Conservation (phyloP, 2,888 invertebrate species). For the Cinara cedri region DNA sequence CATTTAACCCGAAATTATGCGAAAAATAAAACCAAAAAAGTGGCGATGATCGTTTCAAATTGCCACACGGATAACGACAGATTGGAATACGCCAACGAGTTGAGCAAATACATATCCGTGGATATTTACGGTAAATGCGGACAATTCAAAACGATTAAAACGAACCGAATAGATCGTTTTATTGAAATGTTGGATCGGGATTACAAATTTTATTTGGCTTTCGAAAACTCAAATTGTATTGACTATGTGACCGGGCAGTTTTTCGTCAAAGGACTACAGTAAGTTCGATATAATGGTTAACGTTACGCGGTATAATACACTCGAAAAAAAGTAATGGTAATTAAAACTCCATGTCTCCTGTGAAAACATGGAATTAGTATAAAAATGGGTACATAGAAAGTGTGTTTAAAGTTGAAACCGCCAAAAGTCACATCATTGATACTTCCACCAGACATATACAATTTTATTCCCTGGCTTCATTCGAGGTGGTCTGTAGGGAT, state of each 20-base stretch:
- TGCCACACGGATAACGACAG: slow-evolving; percentile 91
- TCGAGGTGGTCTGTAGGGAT: too few species aligned
- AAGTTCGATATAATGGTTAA: slow-evolving; percentile 63
- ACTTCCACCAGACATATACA: too few species aligned
- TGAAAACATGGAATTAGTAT: too few species aligned
- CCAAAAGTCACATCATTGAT: too few species aligned
- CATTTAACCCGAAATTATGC: slow-evolving; percentile 76
- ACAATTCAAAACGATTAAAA: slow-evolving; percentile 80
- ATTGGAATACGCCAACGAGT: slow-evolving; percentile 82
- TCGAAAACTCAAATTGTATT: slow-evolving; percentile 95
- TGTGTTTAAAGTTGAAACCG: too few species aligned
- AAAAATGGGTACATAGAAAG: too few species aligned
- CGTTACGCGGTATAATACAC: too few species aligned
- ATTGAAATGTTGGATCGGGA: slow-evolving; percentile 88
- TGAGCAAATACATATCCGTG: slow-evolving; percentile 84
- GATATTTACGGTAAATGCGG: slow-evolving; percentile 94
- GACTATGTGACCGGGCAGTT: slow-evolving; percentile 97
- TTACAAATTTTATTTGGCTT: slow-evolving; percentile 96
- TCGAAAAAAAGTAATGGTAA: too few species aligned
- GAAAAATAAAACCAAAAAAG: slow-evolving; percentile 88
- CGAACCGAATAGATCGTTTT: slow-evolving; percentile 71
- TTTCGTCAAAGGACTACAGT: slow-evolving; percentile 91
- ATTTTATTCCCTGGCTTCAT: too few species aligned
- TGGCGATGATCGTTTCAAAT: slow-evolving; percentile 98
- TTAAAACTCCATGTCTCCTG: too few species aligned